These are phyloP conservation scores for Cyclura pinguis DNA, from an alignment of 2,797 vertebrate genomes.

Conservation along the genomic window DNA sequence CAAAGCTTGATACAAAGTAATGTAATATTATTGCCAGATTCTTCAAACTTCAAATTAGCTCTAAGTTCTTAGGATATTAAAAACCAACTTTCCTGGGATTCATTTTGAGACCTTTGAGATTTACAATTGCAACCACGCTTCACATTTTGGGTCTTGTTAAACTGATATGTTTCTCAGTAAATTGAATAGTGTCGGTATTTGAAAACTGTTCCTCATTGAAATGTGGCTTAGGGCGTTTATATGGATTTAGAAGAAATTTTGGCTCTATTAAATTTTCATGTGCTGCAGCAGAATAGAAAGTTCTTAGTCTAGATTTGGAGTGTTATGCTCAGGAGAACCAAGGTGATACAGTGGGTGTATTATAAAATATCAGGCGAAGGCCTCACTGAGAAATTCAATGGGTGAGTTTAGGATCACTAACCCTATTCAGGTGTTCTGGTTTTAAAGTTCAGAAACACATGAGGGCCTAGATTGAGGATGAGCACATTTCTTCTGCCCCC, in stretches of 20 bases:
- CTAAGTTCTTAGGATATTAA: constrained; percentile 9
- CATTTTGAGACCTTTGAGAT: constrained; percentile 23
- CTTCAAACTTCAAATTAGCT: constrained; percentile 22
- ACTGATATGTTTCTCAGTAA: background rate
- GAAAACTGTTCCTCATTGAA: constrained; percentile 17
- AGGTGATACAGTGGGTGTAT: background rate
- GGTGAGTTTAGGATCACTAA: background rate
- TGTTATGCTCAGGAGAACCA: background rate
- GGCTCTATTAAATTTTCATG: constrained; percentile 1
- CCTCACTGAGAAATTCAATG: background rate
- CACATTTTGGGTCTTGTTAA: constrained; percentile 24
- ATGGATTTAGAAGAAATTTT: background rate
- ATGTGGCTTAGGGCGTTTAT: constrained; percentile 3
- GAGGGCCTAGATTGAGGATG: background rate
- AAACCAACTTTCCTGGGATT: constrained; percentile 1
- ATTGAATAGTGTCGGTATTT: constrained; percentile 22
- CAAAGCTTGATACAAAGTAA: constrained; percentile 15
- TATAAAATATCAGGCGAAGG: background rate
- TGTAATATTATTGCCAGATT: background rate
- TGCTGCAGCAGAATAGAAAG: background rate
- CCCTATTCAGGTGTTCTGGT: background rate
- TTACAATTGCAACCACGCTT: constrained; percentile 15
- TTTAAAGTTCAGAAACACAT: background rate
- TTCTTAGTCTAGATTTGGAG: background rate
- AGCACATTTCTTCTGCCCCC: background rate